Base-by-base conservation (phyloP, 2,888 invertebrate genomes). In the Mystacides longicornis region DNA sequence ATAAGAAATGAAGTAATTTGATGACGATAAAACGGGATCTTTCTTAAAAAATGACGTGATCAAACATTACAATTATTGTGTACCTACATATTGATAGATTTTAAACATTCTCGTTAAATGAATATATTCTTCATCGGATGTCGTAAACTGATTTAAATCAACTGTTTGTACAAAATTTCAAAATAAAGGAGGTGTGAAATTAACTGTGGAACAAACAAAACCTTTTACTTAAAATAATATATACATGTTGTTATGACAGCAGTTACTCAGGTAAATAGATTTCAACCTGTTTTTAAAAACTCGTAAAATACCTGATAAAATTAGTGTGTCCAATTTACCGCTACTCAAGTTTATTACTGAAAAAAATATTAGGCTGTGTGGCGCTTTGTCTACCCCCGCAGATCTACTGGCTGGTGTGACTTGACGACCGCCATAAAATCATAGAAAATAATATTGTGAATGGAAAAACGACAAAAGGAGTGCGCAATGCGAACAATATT, bases 301-400 rank as follows among this genome's bases (percentile, higher is more conserved):
- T 33, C 51, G 51, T 51, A 51, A 55, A 55, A 23, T 19, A 14
- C 27, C 18, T 51, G 49, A 42, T 51, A 55, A 51, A 50, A 21
- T n/a, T 16, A 55, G 49, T 55, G 55, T 51, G 51, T 33, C 47
- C 51, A 50, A 54, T 54, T 49, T 54, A 54, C 54, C 56, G 52
- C 56, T 52, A 52, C 49, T 56, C 16, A 22, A 27, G 46, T 57
- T 57, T 57, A 57, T 57, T 53, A 50, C 50, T 46, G 51, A 23
- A 50, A 53, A 45, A 53, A 23, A 43, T 14, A 37, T 37, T n/a
- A 16, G 14, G 16, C 16, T 37, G 4, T 37, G 37, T 37, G 14
- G 27, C 5, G 27, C 11, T 37, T n/a, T 37, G 14, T 3, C 16
- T 37, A 14, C 16, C 16, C 46, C 46, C 53, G 42, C 37, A 53